Conservation (phyloP, 2,113 vertebrate genomes). For the Cyphomyrus plagiostoma region DNA sequence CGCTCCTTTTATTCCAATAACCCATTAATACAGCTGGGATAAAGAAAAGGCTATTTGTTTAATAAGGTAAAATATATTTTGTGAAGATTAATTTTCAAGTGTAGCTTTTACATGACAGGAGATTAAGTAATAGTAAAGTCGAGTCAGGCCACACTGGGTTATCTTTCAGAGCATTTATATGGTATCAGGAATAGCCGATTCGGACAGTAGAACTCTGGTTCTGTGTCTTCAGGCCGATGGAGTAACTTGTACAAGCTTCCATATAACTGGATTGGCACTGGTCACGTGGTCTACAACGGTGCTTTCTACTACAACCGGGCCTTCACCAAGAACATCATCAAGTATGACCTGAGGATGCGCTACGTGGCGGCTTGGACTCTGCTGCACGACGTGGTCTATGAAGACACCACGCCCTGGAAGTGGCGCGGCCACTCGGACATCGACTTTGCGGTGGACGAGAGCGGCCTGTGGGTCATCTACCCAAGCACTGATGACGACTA, state of each 20-base stretch:
- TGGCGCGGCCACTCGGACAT: slow-evolving; percentile 96
- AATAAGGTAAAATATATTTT: not conserved
- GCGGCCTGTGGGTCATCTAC: slow-evolving; percentile 96
- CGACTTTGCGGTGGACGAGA: slow-evolving; percentile 93
- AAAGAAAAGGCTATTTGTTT: not conserved
- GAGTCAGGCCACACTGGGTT: not conserved
- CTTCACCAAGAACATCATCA: slow-evolving; percentile 98
- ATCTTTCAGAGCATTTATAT: not conserved
- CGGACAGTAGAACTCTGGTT: not conserved
- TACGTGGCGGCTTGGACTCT: slow-evolving; percentile 86
- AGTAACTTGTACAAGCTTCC: slow-evolving; percentile 95
- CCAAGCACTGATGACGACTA: slow-evolving; percentile 76
- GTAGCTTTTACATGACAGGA: not conserved
- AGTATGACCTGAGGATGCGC: slow-evolving; percentile 84
- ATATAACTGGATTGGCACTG: slow-evolving; percentile 97
- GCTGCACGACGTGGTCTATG: slow-evolving; percentile 82
- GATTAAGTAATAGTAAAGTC: not conserved
- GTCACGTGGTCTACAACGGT: slow-evolving; percentile 87
- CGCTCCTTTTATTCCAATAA: not conserved
- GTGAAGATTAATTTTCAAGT: not conserved
- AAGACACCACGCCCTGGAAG: slow-evolving; percentile 92
- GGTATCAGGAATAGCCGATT: not conserved
- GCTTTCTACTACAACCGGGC: slow-evolving; percentile 96
- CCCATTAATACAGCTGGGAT: not conserved
- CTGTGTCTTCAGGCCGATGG: slow-evolving; percentile 73